Conservation (phyloP, 2,888 invertebrate species). For the Sinotaia quadrata region DNA sequence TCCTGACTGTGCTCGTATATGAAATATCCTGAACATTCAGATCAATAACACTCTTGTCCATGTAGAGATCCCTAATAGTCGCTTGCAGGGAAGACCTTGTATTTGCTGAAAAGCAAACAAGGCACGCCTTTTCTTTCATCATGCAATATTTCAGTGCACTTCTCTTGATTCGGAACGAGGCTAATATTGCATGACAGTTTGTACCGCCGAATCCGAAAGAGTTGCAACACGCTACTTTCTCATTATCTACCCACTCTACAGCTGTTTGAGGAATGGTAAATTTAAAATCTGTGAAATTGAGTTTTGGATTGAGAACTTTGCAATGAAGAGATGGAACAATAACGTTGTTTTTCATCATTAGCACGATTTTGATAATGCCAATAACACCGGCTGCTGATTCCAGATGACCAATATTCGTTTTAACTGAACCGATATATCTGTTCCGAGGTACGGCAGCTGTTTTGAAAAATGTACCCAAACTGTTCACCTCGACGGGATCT, state of each 20-base stretch:
- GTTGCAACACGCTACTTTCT: slow-evolving; percentile 40
- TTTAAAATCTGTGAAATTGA: slow-evolving; percentile 35
- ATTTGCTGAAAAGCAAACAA: background rate
- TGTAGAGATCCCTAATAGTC: background rate
- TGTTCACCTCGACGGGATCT: slow-evolving; percentile 49
- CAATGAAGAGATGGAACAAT: slow-evolving; percentile 49
- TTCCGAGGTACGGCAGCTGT: background rate
- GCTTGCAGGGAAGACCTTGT: background rate
- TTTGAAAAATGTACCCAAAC: slow-evolving; percentile 40
- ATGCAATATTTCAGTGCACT: no score
- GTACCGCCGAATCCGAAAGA: slow-evolving; percentile 56
- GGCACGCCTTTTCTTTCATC: no score
- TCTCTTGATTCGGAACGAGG: slow-evolving; percentile 5
- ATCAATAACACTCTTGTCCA: background rate
- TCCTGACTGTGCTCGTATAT: slow-evolving; percentile 47
- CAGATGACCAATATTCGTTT: slow-evolving; percentile 59
- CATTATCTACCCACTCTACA: slow-evolving; percentile 33
- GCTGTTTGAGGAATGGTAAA: slow-evolving; percentile 33
- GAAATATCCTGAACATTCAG: background rate
- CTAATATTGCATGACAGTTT: slow-evolving; percentile 47
- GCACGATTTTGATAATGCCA: slow-evolving; percentile 52
- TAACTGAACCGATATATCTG: slow-evolving; percentile 51
- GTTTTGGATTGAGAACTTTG: slow-evolving; percentile 38
- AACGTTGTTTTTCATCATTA: slow-evolving; percentile 46
- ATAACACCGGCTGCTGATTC: slow-evolving; percentile 57